Percentiles rank a stretch among this genome's conserved stretches.
phyloP scores from a whole-genome alignment of 2,113 vertebrate species.

The Ranitomeya imitator region DNA sequence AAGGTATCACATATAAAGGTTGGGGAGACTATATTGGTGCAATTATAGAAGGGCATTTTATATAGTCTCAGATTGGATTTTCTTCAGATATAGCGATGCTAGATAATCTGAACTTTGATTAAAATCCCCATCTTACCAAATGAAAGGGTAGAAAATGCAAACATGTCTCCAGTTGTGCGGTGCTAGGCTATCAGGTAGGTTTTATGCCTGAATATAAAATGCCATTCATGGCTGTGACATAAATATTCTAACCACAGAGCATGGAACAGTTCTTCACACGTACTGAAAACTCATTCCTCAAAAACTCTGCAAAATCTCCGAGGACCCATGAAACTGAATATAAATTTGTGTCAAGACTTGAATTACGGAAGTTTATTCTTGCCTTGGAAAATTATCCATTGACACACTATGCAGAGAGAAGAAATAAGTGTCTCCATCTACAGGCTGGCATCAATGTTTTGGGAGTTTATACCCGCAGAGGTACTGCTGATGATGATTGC shows the following conservation, averaged over 20 bases:
- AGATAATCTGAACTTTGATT: not conserved
- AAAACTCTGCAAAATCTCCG: not conserved
- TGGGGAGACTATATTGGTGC: not conserved
- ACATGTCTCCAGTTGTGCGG: not conserved
- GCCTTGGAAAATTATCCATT: not conserved
- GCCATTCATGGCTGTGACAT: not conserved
- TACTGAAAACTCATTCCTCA: not conserved
- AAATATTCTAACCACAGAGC: not conserved
- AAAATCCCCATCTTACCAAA: not conserved
- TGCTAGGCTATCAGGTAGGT: not conserved
- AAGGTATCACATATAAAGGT: not conserved
- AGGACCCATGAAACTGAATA: not conserved
- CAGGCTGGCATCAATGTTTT: not conserved
- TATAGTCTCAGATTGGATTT: not conserved
- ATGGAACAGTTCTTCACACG: not conserved
- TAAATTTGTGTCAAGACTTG: not conserved
- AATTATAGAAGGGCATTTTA: not conserved
- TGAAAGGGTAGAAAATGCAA: not conserved
- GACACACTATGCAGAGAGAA: not conserved
- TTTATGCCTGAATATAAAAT: not conserved
- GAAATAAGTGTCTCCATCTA: not conserved
- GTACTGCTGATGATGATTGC: not conserved
- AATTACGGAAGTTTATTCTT: not conserved
- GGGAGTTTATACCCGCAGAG: not conserved
- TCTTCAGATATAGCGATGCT: not conserved